Base-by-base conservation (phyloP, 2,113 vertebrate species). In the Forbesichthys papilliferus region DNA sequence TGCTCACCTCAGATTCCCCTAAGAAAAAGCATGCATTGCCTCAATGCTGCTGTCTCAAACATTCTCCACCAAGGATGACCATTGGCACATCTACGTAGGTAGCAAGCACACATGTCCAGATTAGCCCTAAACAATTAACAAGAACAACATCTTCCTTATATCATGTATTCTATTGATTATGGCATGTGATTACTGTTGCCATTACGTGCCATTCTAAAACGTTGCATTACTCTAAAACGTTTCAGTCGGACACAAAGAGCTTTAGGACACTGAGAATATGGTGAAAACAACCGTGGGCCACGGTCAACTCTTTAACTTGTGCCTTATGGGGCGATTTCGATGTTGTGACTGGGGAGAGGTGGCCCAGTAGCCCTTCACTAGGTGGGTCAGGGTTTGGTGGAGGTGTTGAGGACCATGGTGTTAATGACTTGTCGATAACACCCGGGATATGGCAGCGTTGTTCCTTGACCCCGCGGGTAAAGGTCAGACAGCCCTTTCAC, bases 371-470 rank as follows among this genome's bases (percentile, higher is more conserved):
- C 27, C 18, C 65, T 64, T 36, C 42, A 4, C 59, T 56, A 27
- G 66, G 69, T 68, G 18, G 67, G 78, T 78, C 67, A 48, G 71
- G 75, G 73, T 66, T 64, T 7, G 75, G 67, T 48, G n/a, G 84
- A 90, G 86, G 89, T 87, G 87, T 89, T 90, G 87, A 90, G 77
- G 83, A 78, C 82, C 66, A 69, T 76, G 78, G 70, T 0, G 51
- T 85, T 90, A 90, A 91, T 87, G 89, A 87, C 82, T 86, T 71
- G 81, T 77, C 84, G 87, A 89, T 90, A 88, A 89, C 87, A 90
- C 88, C 87, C 86, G 73, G 88, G 85, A 88, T 61, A 86, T 78
- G 77, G 82, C 88, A 89, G 86, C 80, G 82, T 75, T 79, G 88
- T 85, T 87, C 81, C 80, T 85, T 67, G 75, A 77, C 55, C 61